Evolutionary conservation across 2,113 vertebrate genomes (phyloP), one percentile per base, ranked within the genome.

Genomic region (Cromileptes altivelis): DNA sequence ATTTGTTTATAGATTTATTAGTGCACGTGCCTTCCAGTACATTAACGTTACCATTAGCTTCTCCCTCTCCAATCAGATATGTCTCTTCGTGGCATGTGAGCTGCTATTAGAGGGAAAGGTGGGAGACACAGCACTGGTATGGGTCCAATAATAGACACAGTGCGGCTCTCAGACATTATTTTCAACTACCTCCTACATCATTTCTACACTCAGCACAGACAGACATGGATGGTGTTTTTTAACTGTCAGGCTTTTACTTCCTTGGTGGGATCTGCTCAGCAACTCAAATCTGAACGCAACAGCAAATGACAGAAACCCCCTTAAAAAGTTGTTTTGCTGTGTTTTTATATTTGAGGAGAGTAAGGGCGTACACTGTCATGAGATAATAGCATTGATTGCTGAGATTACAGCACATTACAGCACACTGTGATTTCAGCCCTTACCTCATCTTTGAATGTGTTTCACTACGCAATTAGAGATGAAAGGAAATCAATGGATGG

Each of bases 41-140:
- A 85, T 87, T 87, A 81, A 70, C 17, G 10, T 68, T 21, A 70
- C 75, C 68, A 82, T 87, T 86, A 81, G 78, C 63, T 21, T 80
- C 78, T 56, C 70, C 42, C 72, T 71, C 81, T 88, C 84, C 12
- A 14, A 45, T 68, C 37, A 1, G 27, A 89, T 88, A 72, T 78
- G 65, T 74, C 52, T 79, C 18, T 0, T 60, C 27, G 0, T 74
- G n/a, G 30, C 70, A 64, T 56, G 80, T 70, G 63, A 62, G 67
- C 25, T 27, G 52, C 72, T 71, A 45, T 63, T 42, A 12, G n/a
- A 78, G 57, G 58, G 65, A 78, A 42, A 21, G 57, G 10, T 49
- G 25, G 45, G 33, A 42, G 27, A 72, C 42, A 62, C 52, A 13
- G 23, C 18, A 52, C 21, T 57, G 45, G n/a, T 63, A 70, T 70